phyloP scores from a whole-genome alignment of 2,797 vertebrate genomes.

The Adrianichthys oophorus region DNA sequence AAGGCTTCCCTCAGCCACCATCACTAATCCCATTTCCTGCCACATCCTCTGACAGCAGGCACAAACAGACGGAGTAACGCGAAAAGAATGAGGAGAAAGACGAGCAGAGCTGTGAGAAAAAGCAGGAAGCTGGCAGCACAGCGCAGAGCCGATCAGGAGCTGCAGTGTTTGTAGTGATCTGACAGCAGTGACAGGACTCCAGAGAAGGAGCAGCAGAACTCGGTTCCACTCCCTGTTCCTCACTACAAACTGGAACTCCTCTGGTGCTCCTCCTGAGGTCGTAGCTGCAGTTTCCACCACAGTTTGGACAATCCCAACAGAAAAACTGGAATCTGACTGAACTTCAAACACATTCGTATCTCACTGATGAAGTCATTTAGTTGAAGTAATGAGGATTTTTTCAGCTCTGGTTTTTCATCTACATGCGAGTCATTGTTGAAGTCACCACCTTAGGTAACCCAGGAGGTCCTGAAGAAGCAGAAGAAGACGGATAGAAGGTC shows the following conservation, averaged over 20 bases:
- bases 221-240: constrained; percentile 9
- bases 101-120: not conserved
- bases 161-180: constrained; percentile 32
- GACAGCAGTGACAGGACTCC: constrained; percentile 24
- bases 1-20: constrained; percentile 52
- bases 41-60: constrained; percentile 40
- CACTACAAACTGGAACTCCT: not conserved
- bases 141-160: constrained; percentile 17
- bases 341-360: too few relatives aligned
- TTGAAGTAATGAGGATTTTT: too few relatives aligned
- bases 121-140: not conserved
- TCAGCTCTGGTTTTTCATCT: too few relatives aligned
- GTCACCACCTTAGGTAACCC: too few relatives aligned
- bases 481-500: too few relatives aligned
- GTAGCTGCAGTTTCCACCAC: too few relatives aligned
- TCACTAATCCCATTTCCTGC: constrained; percentile 70
- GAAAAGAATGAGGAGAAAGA: constrained; percentile 37
- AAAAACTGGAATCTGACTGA: too few relatives aligned
- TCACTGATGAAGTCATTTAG: too few relatives aligned
- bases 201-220: not conserved
- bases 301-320: too few relatives aligned
- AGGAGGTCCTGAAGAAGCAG: too few relatives aligned
- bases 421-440: too few relatives aligned
- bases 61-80: constrained; percentile 31
- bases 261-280: not conserved